Evolutionary conservation across 2,113 vertebrate genomes (phyloP).

Genomic region (Octodon degus): DNA sequence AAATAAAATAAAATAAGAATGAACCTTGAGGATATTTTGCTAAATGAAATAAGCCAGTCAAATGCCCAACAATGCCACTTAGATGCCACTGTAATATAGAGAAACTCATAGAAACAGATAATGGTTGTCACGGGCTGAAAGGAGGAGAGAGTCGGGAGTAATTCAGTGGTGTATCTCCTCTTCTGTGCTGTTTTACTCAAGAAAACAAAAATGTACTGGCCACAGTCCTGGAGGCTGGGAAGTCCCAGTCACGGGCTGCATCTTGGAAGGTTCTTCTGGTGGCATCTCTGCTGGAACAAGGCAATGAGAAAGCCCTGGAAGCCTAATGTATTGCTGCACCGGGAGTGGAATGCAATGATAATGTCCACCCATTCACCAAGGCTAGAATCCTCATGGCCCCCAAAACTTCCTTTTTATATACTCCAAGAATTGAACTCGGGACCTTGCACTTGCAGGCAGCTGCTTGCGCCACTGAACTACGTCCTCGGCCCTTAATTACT

Average conservation of each 20-base stretch:
- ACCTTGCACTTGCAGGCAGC: too few species aligned
- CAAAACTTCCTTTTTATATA: not conserved
- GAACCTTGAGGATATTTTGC: not conserved
- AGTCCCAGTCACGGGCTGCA: not conserved
- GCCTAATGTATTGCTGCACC: not conserved
- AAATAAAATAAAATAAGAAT: not conserved
- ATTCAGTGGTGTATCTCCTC: not conserved
- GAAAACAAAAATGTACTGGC: not conserved
- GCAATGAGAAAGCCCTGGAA: not conserved
- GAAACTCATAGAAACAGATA: not conserved
- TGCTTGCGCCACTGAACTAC: too few species aligned
- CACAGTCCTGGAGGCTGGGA: not conserved
- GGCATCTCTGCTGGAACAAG: not conserved
- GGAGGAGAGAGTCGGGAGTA: not conserved
- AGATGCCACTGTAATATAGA: not conserved
- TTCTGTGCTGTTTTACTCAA: not conserved
- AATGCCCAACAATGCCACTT: not conserved
- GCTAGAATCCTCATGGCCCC: not conserved
- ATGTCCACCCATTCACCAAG: not conserved
- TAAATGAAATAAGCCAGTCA: not conserved
- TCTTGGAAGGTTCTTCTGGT: not conserved
- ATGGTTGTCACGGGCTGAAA: not conserved
- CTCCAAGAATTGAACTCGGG: too few species aligned
- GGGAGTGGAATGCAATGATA: too few species aligned
- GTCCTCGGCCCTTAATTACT: not conserved